A percentile compares a stretch with the other conserved stretches of the same genome.
These are phyloP conservation scores for Tetraneura akinire DNA, from an alignment of 1,140 invertebrate species.

Conservation along the genomic window DNA sequence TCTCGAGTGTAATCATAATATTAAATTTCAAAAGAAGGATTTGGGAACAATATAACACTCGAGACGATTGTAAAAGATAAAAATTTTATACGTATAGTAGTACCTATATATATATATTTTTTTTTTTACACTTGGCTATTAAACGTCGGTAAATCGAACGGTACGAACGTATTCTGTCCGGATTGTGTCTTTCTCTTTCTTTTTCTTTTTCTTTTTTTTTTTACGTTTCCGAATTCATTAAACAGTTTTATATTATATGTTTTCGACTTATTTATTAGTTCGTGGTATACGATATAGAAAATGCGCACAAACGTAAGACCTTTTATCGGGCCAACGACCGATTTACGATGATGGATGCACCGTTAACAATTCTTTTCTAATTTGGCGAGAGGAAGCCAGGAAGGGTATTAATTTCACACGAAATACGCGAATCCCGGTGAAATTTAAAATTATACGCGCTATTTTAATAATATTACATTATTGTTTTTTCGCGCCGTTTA, in stretches of 20 bases:
- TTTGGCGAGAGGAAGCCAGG: no score
- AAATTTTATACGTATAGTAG: conserved; percentile 2
- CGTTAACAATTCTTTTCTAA: no score
- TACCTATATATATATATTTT: no score
- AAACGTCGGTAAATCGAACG: not conserved
- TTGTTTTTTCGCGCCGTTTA: no score
- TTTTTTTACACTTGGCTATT: conserved; percentile 1
- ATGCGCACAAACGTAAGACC: not conserved
- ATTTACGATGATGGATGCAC: no score
- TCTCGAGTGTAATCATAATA: not conserved
- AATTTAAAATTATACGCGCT: no score
- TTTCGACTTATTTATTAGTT: not conserved
- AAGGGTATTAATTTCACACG: no score
- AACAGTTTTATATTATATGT: not conserved
- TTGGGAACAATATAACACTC: conserved; percentile 2
- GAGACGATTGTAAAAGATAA: conserved; percentile 18
- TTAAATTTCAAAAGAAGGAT: not conserved
- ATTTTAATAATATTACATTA: no score
- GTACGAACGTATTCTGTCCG: not conserved
- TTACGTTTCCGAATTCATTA: not conserved
- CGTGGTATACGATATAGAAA: not conserved
- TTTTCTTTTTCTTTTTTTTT: no score
- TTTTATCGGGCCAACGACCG: not conserved
- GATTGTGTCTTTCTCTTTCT: no score
- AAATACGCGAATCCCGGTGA: no score